Percentiles rank a stretch among this genome's conserved stretches.
Evolutionary conservation across 2,888 invertebrate genomes (phyloP).

Genomic region (Cyaniris semiargus): DNA sequence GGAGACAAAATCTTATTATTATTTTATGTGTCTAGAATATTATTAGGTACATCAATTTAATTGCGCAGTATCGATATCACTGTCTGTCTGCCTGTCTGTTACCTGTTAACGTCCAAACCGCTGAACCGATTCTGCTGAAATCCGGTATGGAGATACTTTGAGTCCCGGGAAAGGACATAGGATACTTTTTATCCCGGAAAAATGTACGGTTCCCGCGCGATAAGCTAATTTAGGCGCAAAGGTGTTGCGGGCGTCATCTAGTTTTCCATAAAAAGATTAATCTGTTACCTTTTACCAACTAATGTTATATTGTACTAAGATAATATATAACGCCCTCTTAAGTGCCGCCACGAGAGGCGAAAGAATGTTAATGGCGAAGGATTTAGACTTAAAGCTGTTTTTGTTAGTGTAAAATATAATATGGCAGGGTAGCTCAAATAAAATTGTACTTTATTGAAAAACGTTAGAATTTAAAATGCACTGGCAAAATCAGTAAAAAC

Average conservation of each 20-base stretch:
- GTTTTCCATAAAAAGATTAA: not conserved
- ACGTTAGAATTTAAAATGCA: not conserved
- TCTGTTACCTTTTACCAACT: conserved; percentile 2
- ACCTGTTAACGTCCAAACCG: no score
- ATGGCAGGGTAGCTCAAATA: not conserved
- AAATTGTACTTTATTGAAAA: not conserved
- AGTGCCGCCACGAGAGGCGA: not conserved
- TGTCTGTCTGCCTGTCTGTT: no score
- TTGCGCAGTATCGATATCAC: not conserved
- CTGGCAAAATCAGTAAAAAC: not conserved
- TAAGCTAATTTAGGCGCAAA: no score
- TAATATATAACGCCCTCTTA: conserved; percentile 11
- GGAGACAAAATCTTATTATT: conserved; percentile 12
- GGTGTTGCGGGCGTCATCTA: not conserved
- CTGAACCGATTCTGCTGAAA: no score
- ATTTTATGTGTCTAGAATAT: conserved; percentile 9
- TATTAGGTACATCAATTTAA: not conserved
- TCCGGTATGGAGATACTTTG: no score
- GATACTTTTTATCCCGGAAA: no score
- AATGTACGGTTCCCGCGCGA: no score
- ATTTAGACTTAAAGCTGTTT: conserved; percentile 22
- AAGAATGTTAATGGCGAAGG: conserved; percentile 23
- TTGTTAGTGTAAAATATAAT: no score
- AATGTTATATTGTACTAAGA: conserved; percentile 9
- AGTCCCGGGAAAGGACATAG: no score